Evolutionary conservation across 1,140 invertebrate species (phyloP).

Genomic region (Sminthurides bifidus): DNA sequence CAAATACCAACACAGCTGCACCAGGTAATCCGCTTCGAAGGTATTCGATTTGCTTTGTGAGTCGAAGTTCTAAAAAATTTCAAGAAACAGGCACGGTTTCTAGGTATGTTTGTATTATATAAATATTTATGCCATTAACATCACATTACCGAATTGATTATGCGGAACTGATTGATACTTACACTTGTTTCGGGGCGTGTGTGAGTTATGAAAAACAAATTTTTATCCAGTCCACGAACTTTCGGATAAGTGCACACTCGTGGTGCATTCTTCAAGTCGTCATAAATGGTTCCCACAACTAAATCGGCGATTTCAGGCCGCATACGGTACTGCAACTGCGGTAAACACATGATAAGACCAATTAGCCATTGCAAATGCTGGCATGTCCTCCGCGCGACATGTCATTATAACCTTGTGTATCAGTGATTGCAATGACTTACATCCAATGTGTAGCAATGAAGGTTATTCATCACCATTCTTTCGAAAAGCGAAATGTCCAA

Average conservation of each 20-base stretch:
- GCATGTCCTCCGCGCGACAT: too few relatives aligned
- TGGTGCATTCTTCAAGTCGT: constrained; percentile 25
- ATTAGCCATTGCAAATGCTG: too few relatives aligned
- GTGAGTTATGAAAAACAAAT: constrained; percentile 33
- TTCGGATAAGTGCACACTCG: constrained; percentile 24
- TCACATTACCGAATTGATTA: background rate
- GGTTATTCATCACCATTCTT: constrained; percentile 16
- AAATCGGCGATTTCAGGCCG: constrained; percentile 31
- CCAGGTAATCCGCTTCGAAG: constrained; percentile 46
- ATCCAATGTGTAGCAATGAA: background rate
- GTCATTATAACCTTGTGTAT: too few relatives aligned
- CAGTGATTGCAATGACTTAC: too few relatives aligned
- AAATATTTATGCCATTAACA: background rate
- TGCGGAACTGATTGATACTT: constrained; percentile 1
- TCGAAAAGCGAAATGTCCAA: constrained; percentile 54
- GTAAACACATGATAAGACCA: too few relatives aligned
- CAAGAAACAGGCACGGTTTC: background rate
- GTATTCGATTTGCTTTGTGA: constrained; percentile 44
- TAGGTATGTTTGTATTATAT: background rate
- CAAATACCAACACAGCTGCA: constrained; percentile 46
- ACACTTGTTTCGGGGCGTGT: constrained; percentile 16
- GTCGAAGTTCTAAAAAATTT: constrained; percentile 36
- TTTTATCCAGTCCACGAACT: constrained; percentile 28
- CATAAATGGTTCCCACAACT: constrained; percentile 30
- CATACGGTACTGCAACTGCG: constrained; percentile 34